Evolutionary conservation across 2,888 invertebrate genomes (phyloP).

Genomic region (Philhelius pedissequus): DNA sequence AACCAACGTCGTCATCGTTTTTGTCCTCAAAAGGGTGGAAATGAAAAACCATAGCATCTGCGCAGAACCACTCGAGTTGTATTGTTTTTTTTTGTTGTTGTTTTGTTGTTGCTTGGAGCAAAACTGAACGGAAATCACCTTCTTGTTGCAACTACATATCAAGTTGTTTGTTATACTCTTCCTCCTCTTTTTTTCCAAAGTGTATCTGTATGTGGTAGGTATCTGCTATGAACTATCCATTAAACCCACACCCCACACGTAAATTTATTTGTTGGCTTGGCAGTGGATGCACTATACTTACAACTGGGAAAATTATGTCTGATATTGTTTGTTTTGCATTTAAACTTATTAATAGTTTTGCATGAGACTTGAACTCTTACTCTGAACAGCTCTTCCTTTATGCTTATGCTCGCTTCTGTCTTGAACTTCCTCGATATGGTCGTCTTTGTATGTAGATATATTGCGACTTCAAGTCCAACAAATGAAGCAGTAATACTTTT

Average conservation of each 20-base stretch:
- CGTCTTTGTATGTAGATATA: conserved; percentile 5
- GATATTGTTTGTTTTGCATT: conserved; percentile 15
- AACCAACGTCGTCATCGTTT: conserved; percentile 3
- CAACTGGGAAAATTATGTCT: conserved; percentile 20
- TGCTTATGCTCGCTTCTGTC: background rate
- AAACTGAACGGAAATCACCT: conserved; percentile 62
- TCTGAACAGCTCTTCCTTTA: background rate
- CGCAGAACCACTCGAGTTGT: conserved; percentile 45
- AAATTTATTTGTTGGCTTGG: conserved; percentile 43
- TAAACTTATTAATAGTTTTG: conserved; percentile 57
- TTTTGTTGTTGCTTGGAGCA: conserved; percentile 45
- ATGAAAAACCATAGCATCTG: conserved; percentile 69
- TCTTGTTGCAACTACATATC: conserved; percentile 29
- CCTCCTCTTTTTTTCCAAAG: background rate
- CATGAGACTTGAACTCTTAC: conserved; percentile 24
- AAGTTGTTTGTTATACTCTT: conserved; percentile 38
- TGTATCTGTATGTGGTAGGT: conserved; percentile 15
- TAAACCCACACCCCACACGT: conserved; percentile 67
- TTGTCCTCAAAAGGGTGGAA: conserved; percentile 65
- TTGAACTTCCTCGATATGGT: conserved; percentile 3
- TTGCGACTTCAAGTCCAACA: background rate
- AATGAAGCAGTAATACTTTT: background rate
- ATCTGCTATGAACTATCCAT: conserved; percentile 21
- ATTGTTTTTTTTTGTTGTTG: conserved; percentile 11
- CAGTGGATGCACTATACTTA: conserved; percentile 30